These are phyloP conservation scores for Apodemia duryi DNA, from an alignment of 2,888 invertebrate species.

Conservation along the genomic window DNA sequence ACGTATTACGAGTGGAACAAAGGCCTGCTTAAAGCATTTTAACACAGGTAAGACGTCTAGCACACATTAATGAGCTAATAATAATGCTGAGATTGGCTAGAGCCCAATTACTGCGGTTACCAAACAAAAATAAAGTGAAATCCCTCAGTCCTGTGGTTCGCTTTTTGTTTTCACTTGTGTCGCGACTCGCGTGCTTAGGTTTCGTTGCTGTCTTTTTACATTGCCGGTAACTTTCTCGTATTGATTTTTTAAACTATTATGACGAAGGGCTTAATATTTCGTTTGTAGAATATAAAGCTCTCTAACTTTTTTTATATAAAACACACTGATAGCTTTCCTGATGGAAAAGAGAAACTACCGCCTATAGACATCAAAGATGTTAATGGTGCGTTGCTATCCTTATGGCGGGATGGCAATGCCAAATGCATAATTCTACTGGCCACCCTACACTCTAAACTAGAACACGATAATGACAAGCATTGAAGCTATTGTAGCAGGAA, in stretches of 20 bases:
- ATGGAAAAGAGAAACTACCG: too few species aligned
- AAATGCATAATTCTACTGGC: too few species aligned
- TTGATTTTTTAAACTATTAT: neutral
- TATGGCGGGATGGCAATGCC: too few species aligned
- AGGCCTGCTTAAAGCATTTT: constrained; percentile 25
- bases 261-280: neutral
- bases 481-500: too few species aligned
- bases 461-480: too few species aligned
- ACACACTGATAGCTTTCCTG: too few species aligned
- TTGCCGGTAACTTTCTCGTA: neutral
- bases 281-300: too few species aligned
- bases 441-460: too few species aligned
- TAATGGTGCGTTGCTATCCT: too few species aligned
- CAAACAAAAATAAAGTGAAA: constrained; percentile 39
- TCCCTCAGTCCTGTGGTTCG: constrained; percentile 21
- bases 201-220: neutral
- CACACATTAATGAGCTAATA: constrained; percentile 66
- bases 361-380: too few species aligned
- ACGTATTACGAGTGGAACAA: constrained; percentile 20
- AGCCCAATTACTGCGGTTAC: constrained; percentile 53
- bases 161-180: constrained; percentile 17
- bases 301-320: too few species aligned
- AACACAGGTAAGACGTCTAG: constrained; percentile 57
- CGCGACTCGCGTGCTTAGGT: constrained; percentile 6
- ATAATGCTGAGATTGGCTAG: constrained; percentile 64